Percentiles rank a stretch among this genome's conserved stretches.
Conservation (phyloP, 2,888 invertebrate genomes). For the Agrotis ipsilon region DNA sequence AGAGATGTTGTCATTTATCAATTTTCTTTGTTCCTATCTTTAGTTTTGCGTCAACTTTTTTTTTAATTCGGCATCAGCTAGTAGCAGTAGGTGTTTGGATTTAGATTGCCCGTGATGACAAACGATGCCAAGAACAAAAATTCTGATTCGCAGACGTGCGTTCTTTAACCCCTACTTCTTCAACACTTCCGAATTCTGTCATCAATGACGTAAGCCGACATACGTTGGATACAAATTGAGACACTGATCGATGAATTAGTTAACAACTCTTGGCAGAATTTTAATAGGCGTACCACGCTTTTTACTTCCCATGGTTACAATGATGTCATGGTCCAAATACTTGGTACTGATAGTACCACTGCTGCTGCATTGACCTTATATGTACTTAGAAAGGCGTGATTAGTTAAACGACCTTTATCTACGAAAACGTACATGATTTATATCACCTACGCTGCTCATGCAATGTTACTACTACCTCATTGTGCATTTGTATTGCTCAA, state of each 20-base stretch:
- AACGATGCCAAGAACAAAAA: slow-evolving; percentile 32
- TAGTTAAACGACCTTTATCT: slow-evolving; percentile 74
- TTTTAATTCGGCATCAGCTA: slow-evolving; percentile 4
- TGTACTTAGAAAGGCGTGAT: slow-evolving; percentile 79
- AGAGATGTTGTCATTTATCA: background rate
- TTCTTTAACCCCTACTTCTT: slow-evolving; percentile 27
- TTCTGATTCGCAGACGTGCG: background rate
- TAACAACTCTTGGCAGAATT: slow-evolving; percentile 46
- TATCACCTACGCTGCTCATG: slow-evolving; percentile 77
- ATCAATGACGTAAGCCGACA: slow-evolving; percentile 34
- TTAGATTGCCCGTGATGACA: slow-evolving; percentile 5
- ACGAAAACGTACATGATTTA: slow-evolving; percentile 66
- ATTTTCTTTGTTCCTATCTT: slow-evolving; percentile 11
- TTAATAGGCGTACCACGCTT: slow-evolving; percentile 36
- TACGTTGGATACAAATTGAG: background rate
- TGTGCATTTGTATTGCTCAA: slow-evolving; percentile 58
- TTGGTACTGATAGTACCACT: slow-evolving; percentile 62
- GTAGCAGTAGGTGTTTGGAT: slow-evolving; percentile 24
- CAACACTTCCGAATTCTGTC: slow-evolving; percentile 27
- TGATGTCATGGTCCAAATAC: slow-evolving; percentile 71
- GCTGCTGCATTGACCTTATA: slow-evolving; percentile 75
- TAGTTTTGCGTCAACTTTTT: slow-evolving; percentile 8
- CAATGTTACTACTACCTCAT: slow-evolving; percentile 59
- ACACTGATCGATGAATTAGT: slow-evolving; percentile 44
- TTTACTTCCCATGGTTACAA: slow-evolving; percentile 42